Conservation (phyloP, 2,113 vertebrate species). For the Gobiocypris rarus region DNA sequence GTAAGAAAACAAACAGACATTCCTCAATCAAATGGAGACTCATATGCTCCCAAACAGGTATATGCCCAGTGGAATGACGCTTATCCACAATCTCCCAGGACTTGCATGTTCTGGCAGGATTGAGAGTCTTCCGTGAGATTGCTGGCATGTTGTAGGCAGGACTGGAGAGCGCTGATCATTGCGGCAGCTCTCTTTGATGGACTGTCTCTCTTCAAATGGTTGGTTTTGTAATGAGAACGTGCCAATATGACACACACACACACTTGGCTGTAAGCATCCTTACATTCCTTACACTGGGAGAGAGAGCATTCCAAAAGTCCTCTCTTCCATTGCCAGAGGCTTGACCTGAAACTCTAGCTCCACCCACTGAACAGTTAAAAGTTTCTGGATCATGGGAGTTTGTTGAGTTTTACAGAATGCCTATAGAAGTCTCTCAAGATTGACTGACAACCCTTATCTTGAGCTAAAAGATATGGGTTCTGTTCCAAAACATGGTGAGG, state of each 20-base stretch:
- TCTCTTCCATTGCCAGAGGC: slow-evolving; percentile 64
- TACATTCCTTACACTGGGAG: slow-evolving; percentile 22
- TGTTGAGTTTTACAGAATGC: neutral
- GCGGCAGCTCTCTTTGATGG: slow-evolving; percentile 50
- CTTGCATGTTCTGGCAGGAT: slow-evolving; percentile 34
- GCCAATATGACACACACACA: neutral
- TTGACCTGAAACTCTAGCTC: slow-evolving; percentile 46
- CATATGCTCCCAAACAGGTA: slow-evolving; percentile 5
- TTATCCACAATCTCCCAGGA: neutral
- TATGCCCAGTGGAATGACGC: neutral
- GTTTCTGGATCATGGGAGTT: neutral
- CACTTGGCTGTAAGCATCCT: slow-evolving; percentile 37
- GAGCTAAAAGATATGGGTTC: neutral
- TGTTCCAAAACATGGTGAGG: neutral
- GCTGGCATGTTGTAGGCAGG: slow-evolving; percentile 48
- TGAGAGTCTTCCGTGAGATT: slow-evolving; percentile 18
- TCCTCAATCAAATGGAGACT: neutral
- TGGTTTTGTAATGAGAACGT: slow-evolving; percentile 47
- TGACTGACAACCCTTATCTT: neutral
- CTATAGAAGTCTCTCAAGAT: neutral
- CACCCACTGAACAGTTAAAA: slow-evolving; percentile 2
- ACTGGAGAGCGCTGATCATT: slow-evolving; percentile 50
- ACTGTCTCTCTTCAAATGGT: slow-evolving; percentile 58
- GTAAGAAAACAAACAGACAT: slow-evolving; percentile 8
- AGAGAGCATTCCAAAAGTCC: slow-evolving; percentile 42